These are phyloP conservation scores for Pseudopipra pipra DNA, from an alignment of 2,113 vertebrate species.

Conservation along the genomic window DNA sequence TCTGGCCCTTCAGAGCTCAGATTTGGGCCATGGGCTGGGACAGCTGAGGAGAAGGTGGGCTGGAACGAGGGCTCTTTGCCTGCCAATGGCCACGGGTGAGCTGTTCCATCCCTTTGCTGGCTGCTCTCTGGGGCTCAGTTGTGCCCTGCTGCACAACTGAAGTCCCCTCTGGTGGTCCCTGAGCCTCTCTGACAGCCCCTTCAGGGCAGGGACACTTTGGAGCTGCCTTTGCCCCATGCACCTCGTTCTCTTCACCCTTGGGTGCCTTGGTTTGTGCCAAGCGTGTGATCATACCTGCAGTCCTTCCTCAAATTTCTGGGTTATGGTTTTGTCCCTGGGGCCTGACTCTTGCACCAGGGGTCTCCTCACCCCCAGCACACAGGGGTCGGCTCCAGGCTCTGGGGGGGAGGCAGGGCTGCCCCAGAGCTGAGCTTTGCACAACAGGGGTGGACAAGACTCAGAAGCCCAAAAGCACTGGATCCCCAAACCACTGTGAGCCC, in stretches of 20 bases:
- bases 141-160: not conserved
- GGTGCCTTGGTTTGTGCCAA: not conserved
- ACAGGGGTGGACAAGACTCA: not conserved
- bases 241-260: not conserved
- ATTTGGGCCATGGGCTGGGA: fast-evolving
- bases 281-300: not conserved
- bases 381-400: not conserved
- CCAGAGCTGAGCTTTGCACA: slow-evolving; percentile 13
- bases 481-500: slow-evolving; percentile 17
- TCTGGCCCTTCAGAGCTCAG: not conserved
- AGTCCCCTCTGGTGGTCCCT: not conserved
- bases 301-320: not conserved
- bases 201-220: not conserved
- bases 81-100: not conserved
- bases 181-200: not conserved
- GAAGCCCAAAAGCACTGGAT: not conserved
- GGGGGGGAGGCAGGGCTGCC: not conserved
- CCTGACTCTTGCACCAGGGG: not conserved
- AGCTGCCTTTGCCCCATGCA: not conserved
- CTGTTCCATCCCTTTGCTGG: not conserved
- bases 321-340: not conserved
- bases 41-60: not conserved
- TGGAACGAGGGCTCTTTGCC: not conserved
- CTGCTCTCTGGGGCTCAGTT: not conserved
- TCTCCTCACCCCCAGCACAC: not conserved